Base-by-base conservation (phyloP, 2,797 vertebrate genomes). In the Cygnus olor region DNA sequence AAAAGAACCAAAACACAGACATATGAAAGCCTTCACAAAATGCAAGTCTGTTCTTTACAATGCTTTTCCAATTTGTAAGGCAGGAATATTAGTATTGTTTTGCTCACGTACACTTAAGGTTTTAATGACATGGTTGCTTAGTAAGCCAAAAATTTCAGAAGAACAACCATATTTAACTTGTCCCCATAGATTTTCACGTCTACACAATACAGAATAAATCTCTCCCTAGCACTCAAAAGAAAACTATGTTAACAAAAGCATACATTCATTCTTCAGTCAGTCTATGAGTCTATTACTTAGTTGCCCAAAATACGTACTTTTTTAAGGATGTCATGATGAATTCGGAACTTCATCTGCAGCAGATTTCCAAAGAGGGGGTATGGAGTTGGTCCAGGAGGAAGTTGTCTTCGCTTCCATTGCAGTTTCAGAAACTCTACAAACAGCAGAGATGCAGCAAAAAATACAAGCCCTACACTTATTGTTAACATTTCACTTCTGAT, bases 291-390 rank as follows among this genome's bases (percentile, higher is more conserved):
- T 11, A n/a, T 56, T 49, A 45, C 49, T 66, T 49, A 34, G 14
- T 51, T 82, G 17, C 12, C 38, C 56, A 69, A 71, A 83, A 91
- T 74, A 91, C 85, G 4, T 85, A 94, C 94, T 8, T 91, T 88
- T 80, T 56, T 93, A 36, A 95, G 92, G 21, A 89, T 3, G 27
- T 93, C 92, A 9, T 95, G 93, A 73, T 91, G 79, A 61, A 98
- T 51, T 65, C 6, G 77, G 76, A 98, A 96, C 34, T 80, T 95
- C 27, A 96, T 96, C 53, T 97, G 96, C 95, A 96, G 94, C 42
- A 97, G 76, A 56, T 96, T 97, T 83, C 97, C 97, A 28, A 97
- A 32, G 17, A 97, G 4, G 24, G 96, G 97, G 21, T 96, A 72
- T 4, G 97, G 89, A 58, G 82, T 76, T 5, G 94, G 96, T 19